These are phyloP conservation scores for Molossus molossus DNA, from an alignment of 2,797 vertebrate species.

Conservation along the genomic window DNA sequence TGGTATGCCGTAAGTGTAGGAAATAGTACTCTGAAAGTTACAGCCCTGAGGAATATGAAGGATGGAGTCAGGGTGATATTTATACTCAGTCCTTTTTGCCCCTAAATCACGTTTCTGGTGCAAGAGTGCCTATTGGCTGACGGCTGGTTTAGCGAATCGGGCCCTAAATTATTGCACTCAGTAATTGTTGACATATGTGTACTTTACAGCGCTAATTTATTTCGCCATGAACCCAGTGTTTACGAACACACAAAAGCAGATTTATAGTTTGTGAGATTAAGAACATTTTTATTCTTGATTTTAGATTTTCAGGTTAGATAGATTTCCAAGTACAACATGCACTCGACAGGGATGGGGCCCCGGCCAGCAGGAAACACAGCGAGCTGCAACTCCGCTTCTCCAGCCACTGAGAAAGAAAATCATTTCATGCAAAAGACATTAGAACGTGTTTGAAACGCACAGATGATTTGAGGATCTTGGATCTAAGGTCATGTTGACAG, in stretches of 20 bases:
- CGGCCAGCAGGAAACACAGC: neutral
- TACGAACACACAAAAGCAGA: conserved; percentile 83
- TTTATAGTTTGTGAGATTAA: conserved; percentile 83
- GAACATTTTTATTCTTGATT: conserved; percentile 78
- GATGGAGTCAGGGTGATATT: conserved; percentile 65
- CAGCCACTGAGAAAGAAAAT: conserved; percentile 30
- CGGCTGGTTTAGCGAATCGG: conserved; percentile 86
- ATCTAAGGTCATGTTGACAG: conserved; percentile 83
- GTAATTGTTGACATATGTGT: conserved; percentile 91
- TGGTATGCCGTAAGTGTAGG: neutral
- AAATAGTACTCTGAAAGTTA: conserved; percentile 64
- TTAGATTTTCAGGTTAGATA: conserved; percentile 61
- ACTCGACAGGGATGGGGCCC: neutral
- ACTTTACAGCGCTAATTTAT: conserved; percentile 90
- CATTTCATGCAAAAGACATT: conserved; percentile 71
- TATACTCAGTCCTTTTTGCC: conserved; percentile 27
- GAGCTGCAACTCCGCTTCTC: neutral
- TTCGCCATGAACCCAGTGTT: conserved; percentile 89
- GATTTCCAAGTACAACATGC: conserved; percentile 50
- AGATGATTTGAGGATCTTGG: conserved; percentile 80
- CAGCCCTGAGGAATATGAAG: conserved; percentile 70
- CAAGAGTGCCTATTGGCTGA: conserved; percentile 77
- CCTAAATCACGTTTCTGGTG: conserved; percentile 74
- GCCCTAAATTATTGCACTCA: conserved; percentile 88
- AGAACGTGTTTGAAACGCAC: conserved; percentile 78